Conservation (phyloP, 1,140 invertebrate genomes). For the Drosophila parvula region DNA sequence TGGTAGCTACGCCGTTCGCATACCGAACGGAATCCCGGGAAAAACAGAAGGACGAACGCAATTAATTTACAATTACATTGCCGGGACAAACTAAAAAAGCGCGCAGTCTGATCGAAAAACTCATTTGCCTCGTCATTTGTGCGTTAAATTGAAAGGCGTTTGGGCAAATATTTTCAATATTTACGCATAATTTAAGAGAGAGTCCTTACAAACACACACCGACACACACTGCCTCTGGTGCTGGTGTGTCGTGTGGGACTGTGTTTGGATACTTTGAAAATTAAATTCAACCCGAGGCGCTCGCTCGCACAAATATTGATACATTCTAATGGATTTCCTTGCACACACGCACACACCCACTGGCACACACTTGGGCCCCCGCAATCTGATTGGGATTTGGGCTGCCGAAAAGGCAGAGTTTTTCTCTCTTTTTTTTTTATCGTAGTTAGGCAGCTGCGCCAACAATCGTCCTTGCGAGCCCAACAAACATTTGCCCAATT, state of each 20-base stretch:
- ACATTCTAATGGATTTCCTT: conserved; percentile 80
- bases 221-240: neutral
- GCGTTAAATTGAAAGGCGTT: conserved; percentile 71
- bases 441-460: conserved; percentile 76
- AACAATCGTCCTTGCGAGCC: conserved; percentile 67
- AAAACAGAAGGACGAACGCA: conserved; percentile 30
- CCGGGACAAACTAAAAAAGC: conserved; percentile 20
- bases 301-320: conserved; percentile 79
- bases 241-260: conserved; percentile 21
- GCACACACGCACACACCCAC: conserved; percentile 30
- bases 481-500: conserved; percentile 70
- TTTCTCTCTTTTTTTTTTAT: conserved; percentile 56
- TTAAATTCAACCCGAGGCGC: conserved; percentile 77
- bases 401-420: conserved; percentile 57
- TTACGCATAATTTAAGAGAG: conserved; percentile 73
- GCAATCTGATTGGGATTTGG: conserved; percentile 46
- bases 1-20: conserved; percentile 41
- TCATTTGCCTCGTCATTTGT: conserved; percentile 52
- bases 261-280: conserved; percentile 71
- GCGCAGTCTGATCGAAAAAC: conserved; percentile 35
- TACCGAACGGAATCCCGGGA: conserved; percentile 17
- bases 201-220: conserved; percentile 13
- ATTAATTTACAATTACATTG: conserved; percentile 74
- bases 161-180: conserved; percentile 76
- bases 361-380: conserved; percentile 17